A percentile compares a stretch with the other conserved stretches of the same genome.
Evolutionary conservation across 2,888 invertebrate genomes (phyloP).

Genomic region (Argyresthia goedartella): DNA sequence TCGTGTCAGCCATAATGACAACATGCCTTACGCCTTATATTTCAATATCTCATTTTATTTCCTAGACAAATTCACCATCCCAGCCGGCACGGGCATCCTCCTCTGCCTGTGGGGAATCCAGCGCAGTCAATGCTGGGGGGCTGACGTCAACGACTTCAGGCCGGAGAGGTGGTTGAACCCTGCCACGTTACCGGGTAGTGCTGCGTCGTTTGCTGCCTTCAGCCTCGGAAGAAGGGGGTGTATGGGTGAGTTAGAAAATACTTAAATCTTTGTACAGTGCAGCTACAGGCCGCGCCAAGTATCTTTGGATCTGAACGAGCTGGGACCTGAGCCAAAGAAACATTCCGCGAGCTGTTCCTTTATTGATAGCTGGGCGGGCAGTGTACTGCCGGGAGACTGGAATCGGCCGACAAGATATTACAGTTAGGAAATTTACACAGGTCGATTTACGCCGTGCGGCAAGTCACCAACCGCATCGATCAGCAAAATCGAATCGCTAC

Average conservation of each 20-base stretch:
- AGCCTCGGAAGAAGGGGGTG: conserved; percentile 24
- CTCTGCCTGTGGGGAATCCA: conserved; percentile 23
- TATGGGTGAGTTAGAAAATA: conserved; percentile 15
- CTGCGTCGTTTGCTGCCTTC: conserved; percentile 20
- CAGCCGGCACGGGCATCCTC: conserved; percentile 21
- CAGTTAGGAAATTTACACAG: too few relatives aligned
- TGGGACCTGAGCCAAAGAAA: too few relatives aligned
- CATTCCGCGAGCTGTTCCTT: too few relatives aligned
- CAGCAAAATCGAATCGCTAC: too few relatives aligned
- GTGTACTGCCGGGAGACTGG: too few relatives aligned
- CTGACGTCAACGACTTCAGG: conserved; percentile 20
- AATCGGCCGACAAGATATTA: too few relatives aligned
- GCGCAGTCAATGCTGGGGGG: conserved; percentile 27
- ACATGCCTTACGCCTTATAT: too few relatives aligned
- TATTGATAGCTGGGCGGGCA: too few relatives aligned
- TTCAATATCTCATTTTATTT: neutral
- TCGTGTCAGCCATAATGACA: too few relatives aligned
- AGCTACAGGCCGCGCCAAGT: neutral
- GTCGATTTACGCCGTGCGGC: too few relatives aligned
- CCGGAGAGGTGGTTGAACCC: conserved; percentile 30
- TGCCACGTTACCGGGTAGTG: conserved; percentile 14
- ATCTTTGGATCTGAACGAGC: too few relatives aligned
- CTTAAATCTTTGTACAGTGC: neutral
- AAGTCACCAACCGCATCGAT: too few relatives aligned
- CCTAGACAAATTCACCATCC: conserved; percentile 1